Percentiles rank a stretch among this genome's conserved stretches.
These are phyloP conservation scores for Toxonevra muliebris DNA, from an alignment of 2,888 invertebrate genomes.

Conservation along the genomic window DNA sequence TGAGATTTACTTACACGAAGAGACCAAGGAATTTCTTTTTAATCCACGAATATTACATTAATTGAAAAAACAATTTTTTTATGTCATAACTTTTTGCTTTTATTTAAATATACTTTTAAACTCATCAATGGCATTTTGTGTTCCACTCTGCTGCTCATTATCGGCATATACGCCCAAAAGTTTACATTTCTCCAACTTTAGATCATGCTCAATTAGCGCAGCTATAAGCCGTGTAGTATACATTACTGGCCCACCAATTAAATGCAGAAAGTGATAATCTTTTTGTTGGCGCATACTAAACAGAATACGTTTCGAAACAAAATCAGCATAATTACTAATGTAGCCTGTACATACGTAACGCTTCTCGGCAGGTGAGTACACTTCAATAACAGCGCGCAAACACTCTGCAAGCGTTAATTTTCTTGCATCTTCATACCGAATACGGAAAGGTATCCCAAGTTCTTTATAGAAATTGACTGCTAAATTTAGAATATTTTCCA, in stretches of 20 bases:
- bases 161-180: constrained; percentile 21
- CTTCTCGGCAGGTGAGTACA: constrained; percentile 74
- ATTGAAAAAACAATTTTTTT: not conserved
- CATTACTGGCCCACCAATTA: constrained; percentile 78
- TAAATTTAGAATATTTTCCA: constrained; percentile 69
- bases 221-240: constrained; percentile 80
- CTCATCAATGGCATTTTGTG: constrained; percentile 22
- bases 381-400: constrained; percentile 74
- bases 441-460: constrained; percentile 75
- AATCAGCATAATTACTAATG: constrained; percentile 77
- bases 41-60: not conserved
- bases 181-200: constrained; percentile 41
- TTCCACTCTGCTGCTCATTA: constrained; percentile 11
- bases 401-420: constrained; percentile 73
- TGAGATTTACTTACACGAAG: not conserved
- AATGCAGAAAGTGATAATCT: constrained; percentile 70
- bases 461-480: constrained; percentile 71
- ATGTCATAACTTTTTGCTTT: not conserved
- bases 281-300: constrained; percentile 73
- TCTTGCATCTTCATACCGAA: constrained; percentile 72
- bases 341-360: constrained; percentile 78
- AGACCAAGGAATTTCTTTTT: too few relatives aligned
- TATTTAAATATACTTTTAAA: constrained; percentile 27
- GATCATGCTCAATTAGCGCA: constrained; percentile 75
- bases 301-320: constrained; percentile 80